Conservation (phyloP, 2,113 vertebrate genomes). For the Gobiocypris rarus region DNA sequence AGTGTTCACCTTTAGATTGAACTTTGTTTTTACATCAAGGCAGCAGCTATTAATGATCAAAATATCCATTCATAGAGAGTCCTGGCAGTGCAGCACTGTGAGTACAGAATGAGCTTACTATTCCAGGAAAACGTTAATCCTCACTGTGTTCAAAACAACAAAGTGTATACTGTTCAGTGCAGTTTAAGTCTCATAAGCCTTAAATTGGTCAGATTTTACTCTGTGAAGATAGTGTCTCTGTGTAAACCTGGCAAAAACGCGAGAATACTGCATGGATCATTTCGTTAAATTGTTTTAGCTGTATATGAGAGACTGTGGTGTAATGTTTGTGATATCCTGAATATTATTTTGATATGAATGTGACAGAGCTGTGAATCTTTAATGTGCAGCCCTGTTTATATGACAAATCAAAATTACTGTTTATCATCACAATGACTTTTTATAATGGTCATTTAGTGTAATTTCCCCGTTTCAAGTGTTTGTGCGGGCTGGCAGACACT, state of each 20-base stretch:
- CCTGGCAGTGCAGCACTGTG: neutral
- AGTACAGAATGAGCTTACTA: slow-evolving; percentile 25
- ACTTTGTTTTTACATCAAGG: neutral
- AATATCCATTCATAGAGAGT: neutral
- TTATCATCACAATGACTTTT: neutral
- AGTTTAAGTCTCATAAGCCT: slow-evolving; percentile 34
- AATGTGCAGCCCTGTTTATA: neutral
- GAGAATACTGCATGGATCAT: neutral
- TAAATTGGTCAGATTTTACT: slow-evolving; percentile 19
- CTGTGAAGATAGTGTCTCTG: neutral
- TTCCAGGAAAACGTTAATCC: neutral
- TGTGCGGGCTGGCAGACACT: too few relatives aligned
- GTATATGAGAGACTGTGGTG: neutral
- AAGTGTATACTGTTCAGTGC: slow-evolving; percentile 29
- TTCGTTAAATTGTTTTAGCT: neutral
- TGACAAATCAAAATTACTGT: neutral
- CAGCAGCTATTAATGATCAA: neutral
- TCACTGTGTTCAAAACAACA: slow-evolving; percentile 35
- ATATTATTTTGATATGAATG: neutral
- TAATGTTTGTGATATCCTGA: neutral
- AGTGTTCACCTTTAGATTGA: neutral
- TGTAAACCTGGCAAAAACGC: neutral
- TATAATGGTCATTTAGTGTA: neutral
- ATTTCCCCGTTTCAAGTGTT: too few relatives aligned
- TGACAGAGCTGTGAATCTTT: neutral